A percentile compares a stretch with the other conserved stretches of the same genome.
phyloP scores from a whole-genome alignment of 2,113 vertebrate genomes.

The Fregata magnificens region DNA sequence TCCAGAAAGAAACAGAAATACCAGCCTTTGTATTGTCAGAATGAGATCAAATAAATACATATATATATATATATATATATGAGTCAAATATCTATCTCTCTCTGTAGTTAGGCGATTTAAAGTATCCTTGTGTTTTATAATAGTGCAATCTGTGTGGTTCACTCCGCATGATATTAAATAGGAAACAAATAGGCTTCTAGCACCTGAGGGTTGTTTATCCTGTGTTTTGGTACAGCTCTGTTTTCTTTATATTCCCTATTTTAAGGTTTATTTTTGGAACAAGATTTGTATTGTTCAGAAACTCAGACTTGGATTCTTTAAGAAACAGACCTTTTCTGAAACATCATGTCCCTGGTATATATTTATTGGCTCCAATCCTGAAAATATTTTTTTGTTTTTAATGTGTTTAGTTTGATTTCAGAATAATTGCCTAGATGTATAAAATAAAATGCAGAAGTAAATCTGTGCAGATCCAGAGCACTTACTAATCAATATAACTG shows the following conservation, averaged over 20 bases:
- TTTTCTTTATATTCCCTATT: not conserved
- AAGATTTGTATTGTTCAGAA: not conserved
- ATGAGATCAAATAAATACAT: not conserved
- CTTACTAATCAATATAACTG: not conserved
- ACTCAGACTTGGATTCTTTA: not conserved
- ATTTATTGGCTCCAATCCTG: not conserved
- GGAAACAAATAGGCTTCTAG: not conserved
- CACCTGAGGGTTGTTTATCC: not conserved
- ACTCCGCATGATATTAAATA: not conserved
- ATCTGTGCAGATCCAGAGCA: not conserved
- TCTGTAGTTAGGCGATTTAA: not conserved
- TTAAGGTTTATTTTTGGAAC: not conserved
- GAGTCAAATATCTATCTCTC: not conserved
- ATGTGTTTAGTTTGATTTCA: constrained; percentile 5
- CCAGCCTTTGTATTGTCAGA: not conserved
- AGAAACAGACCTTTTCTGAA: not conserved
- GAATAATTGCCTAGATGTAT: not conserved
- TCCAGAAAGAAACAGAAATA: not conserved
- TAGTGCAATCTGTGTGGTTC: not conserved
- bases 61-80: no score
- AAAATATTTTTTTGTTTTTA: not conserved
- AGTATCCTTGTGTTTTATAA: not conserved
- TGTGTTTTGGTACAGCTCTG: not conserved
- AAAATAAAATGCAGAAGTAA: constrained; percentile 14
- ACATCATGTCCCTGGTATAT: not conserved